phyloP scores from a whole-genome alignment of 2,797 vertebrate species.

The Cyprinodon diabolis region DNA sequence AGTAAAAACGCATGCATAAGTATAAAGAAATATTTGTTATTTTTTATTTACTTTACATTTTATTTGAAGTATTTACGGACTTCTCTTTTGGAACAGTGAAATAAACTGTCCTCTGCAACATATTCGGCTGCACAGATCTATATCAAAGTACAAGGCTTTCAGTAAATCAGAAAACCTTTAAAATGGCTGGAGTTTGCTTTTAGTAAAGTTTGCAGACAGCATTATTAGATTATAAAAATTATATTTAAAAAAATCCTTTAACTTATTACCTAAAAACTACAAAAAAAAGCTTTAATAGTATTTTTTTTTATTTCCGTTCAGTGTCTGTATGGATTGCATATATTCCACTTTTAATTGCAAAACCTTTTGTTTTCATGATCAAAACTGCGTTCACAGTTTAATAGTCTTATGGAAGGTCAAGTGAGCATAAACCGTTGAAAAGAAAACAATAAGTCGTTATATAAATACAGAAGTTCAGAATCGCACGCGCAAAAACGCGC shows the following conservation, averaged over 20 bases:
- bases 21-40: neutral
- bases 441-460: conserved; percentile 53
- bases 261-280: too few species aligned
- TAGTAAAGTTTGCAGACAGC: too few species aligned
- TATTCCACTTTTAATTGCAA: conserved; percentile 69
- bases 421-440: conserved; percentile 20
- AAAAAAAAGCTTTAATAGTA: neutral
- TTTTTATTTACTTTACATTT: neutral
- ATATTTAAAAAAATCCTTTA: too few species aligned
- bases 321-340: conserved; percentile 36
- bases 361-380: conserved; percentile 44
- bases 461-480: conserved; percentile 46
- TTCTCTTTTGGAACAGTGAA: neutral
- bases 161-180: too few species aligned
- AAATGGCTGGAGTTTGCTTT: too few species aligned
- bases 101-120: neutral
- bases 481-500: neutral
- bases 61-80: neutral
- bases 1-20: neutral
- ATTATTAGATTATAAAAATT: too few species aligned
- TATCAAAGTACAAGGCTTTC: too few species aligned
- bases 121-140: neutral
- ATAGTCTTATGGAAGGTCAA: conserved; percentile 62
- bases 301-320: neutral
- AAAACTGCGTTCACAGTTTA: conserved; percentile 57